These are phyloP conservation scores for Alloscopus bannaensis DNA, from an alignment of 2,888 invertebrate genomes.

Conservation along the genomic window DNA sequence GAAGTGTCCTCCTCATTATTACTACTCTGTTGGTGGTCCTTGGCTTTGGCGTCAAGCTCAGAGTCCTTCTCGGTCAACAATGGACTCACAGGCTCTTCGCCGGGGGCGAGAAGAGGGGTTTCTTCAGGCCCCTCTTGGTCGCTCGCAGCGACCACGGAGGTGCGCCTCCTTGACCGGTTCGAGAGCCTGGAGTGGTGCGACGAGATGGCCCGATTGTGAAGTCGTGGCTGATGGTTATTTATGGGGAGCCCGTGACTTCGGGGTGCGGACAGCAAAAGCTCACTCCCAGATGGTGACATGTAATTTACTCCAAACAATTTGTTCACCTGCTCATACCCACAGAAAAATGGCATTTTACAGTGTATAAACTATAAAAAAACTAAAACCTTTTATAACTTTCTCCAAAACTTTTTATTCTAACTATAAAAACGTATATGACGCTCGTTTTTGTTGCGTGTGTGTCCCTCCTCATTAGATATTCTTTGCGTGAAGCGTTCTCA, in stretches of 20 bases:
- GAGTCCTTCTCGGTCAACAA: slow-evolving; percentile 37
- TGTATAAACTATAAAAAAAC: too few species aligned
- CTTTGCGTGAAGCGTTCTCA: too few species aligned
- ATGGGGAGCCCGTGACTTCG: slow-evolving; percentile 53
- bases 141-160: slow-evolving; percentile 21
- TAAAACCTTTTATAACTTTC: too few species aligned
- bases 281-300: slow-evolving; percentile 68
- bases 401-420: too few species aligned
- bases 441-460: too few species aligned
- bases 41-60: slow-evolving; percentile 44
- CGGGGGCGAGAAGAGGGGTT: slow-evolving; percentile 25
- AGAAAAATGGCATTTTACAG: too few species aligned
- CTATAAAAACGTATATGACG: too few species aligned
- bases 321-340: slow-evolving; percentile 83
- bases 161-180: slow-evolving; percentile 1
- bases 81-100: background rate
- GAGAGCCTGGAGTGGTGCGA: slow-evolving; percentile 42
- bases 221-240: slow-evolving; percentile 45
- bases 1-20: slow-evolving; percentile 26
- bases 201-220: slow-evolving; percentile 50
- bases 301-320: slow-evolving; percentile 87
- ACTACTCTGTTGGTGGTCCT: slow-evolving; percentile 43
- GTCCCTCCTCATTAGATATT: too few species aligned
- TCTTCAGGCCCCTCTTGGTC: slow-evolving; percentile 49
- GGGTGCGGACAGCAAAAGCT: slow-evolving; percentile 45